Base-by-base conservation (phyloP, 2,113 vertebrate species). In the Ramphastos sulfuratus region DNA sequence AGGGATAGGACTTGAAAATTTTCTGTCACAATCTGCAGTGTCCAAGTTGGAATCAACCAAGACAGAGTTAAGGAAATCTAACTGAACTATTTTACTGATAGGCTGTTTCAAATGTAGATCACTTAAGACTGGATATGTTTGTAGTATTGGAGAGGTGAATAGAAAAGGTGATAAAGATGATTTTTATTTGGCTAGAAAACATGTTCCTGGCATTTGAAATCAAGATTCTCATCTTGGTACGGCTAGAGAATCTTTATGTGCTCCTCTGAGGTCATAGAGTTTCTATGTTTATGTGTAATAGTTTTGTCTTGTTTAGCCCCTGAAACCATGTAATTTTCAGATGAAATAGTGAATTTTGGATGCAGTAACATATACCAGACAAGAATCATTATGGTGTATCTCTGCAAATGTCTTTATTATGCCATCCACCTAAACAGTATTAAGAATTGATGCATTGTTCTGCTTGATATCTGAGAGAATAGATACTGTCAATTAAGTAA, bases 381-480 rank as follows among this genome's bases (percentile, higher is more conserved):
- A 31, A 50, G 4, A 48, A 30, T 25, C 25, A 15, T 39, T 24
- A 12, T 4, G 2, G 1, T 4, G 1, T 6, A 55, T 17, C 17
- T 69, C 39, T 79, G 54, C 28, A 58, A 64, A 48, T 12, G 17
- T 64, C n/a, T 82, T 60, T n/a, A 25, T 71, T 63, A 10, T 39
- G 8, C 28, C 14, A 2, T 28, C 79, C 27, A 11, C 46, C 50
- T 5, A 21, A 85, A 35, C 9, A 4, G 15, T 55, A 3, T 35
- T n/a, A 19, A 23, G n/a, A 55, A 58, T 55, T 4, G n/a, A 5
- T 50, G 37, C 9, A 14, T 23, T 52, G 55, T 60, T 85, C 55
- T 89, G 59, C n/a, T 72, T 30, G 13, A 52, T 21, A 6, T 18
- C 31, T n/a, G 67, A 64, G 44, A 76, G 55, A 56, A 7, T 1